Evolutionary conservation across 2,888 invertebrate species (phyloP).

Genomic region (Acanthopleura granulata): DNA sequence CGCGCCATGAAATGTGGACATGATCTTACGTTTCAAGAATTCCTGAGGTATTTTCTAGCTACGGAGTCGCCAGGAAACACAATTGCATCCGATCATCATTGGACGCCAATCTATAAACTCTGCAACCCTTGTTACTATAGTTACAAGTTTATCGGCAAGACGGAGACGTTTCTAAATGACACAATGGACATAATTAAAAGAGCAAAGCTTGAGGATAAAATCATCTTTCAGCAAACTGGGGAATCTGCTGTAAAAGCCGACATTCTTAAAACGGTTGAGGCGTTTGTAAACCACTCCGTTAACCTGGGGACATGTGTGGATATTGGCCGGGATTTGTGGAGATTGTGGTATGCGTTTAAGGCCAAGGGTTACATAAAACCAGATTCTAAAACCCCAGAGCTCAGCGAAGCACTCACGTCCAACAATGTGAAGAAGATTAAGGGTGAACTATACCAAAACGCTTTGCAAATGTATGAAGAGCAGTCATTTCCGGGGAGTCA

Average conservation of each 20-base stretch:
- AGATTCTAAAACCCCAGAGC: not conserved
- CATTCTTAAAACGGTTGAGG: not conserved
- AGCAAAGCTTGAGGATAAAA: not conserved
- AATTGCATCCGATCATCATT: conserved; percentile 18
- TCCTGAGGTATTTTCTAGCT: conserved; percentile 12
- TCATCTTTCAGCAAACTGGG: not conserved
- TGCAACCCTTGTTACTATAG: conserved; percentile 20
- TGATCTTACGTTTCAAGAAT: conserved; percentile 20
- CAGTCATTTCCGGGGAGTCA: not conserved
- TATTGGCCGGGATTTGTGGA: not conserved
- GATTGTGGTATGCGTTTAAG: not conserved
- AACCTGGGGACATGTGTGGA: not conserved
- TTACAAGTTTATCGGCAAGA: conserved; percentile 24
- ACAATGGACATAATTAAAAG: conserved; percentile 10
- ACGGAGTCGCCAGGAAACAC: not conserved
- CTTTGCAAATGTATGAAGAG: not conserved
- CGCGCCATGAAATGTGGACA: not conserved
- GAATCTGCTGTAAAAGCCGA: not conserved
- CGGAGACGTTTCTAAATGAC: conserved; percentile 23
- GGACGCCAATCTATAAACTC: not conserved
- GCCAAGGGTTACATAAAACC: conserved; percentile 7
- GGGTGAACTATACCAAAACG: not conserved
- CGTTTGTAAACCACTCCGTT: not conserved
- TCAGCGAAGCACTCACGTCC: not conserved
- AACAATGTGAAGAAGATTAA: not conserved